Evolutionary conservation across 2,888 invertebrate species (phyloP), one percentile per base, ranked within the genome.

Genomic region (Graphium colonna): DNA sequence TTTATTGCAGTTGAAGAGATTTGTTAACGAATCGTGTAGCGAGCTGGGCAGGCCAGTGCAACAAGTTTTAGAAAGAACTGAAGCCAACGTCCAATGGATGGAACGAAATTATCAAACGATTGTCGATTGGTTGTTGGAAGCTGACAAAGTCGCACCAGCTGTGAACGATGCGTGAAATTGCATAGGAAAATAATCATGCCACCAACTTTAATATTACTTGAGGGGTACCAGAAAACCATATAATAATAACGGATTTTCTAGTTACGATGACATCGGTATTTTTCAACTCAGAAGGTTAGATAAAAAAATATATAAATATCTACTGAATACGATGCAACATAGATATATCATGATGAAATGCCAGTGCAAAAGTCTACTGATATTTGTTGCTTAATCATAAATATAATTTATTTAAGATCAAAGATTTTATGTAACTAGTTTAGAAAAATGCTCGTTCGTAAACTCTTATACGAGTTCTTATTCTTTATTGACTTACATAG

Each of bases 41-140:
- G 94, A 95, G 53, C 87, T 95, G 10, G 94, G 95, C 0, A 82
- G 96, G 58, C 93, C 95, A 0, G 92, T 95, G 0, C 92, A 93
- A 56, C 97, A 97, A 79, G 93, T 95, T 0, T 79, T 97, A 7
- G 97, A 97, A 71, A 92, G 94, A 48, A 94, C 94, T 0, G 92
- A 94, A 61, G 93, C 94, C 2, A 97, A 97, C 73, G 94, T 97
- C 0, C 92, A 93, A 60, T 98, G 97, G 97, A 94, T 95, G 92
- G 88, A 93, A 48, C 89, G 88, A 43, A 95, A 96, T 81, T 95
- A 94, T 70, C 84, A 92, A 49, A 91, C 91, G 1, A 95, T 97
- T 55, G 91, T 93, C 1, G 82, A 92, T 28, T 97, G 97, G 97
- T 79, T 97, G 8, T 61, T 81, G 2, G 61, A 63, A 1, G 72